phyloP scores from a whole-genome alignment of 2,888 invertebrate species.

The Crocallis elinguaria region DNA sequence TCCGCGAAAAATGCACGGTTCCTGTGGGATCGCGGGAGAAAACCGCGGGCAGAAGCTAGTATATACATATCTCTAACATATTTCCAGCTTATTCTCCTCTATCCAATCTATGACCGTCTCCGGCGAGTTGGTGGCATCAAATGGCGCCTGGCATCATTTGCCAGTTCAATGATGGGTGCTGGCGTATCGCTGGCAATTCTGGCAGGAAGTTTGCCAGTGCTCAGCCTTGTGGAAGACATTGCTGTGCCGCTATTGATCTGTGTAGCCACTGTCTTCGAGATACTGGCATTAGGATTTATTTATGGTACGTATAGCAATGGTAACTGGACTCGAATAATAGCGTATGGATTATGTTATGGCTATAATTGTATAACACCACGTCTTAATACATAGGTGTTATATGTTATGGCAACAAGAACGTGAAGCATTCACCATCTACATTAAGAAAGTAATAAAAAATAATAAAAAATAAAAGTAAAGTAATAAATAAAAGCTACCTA shows the following conservation, averaged over 20 bases:
- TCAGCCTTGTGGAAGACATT: constrained; percentile 57
- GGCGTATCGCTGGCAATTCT: constrained; percentile 48
- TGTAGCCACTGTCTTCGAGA: constrained; percentile 58
- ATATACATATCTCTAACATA: background rate
- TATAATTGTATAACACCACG: no score
- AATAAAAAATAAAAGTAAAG: no score
- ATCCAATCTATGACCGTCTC: constrained; percentile 65
- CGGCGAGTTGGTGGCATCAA: constrained; percentile 58
- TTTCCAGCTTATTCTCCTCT: constrained; percentile 62
- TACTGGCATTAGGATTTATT: constrained; percentile 63
- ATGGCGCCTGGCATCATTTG: constrained; percentile 60
- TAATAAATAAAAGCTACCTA: no score
- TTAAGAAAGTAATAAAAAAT: no score
- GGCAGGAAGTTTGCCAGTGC: constrained; percentile 48
- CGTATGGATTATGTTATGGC: no score
- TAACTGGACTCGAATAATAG: background rate
- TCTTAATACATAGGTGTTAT: no score
- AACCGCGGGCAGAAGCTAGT: no score
- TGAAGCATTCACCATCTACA: no score
- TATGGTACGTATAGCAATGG: constrained; percentile 55
- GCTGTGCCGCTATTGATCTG: constrained; percentile 59
- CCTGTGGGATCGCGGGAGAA: no score
- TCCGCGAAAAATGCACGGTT: no score
- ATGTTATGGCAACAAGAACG: no score
- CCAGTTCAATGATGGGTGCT: constrained; percentile 50